Base-by-base conservation (phyloP, 2,888 invertebrate genomes). In the Macrophya alboannulata region DNA sequence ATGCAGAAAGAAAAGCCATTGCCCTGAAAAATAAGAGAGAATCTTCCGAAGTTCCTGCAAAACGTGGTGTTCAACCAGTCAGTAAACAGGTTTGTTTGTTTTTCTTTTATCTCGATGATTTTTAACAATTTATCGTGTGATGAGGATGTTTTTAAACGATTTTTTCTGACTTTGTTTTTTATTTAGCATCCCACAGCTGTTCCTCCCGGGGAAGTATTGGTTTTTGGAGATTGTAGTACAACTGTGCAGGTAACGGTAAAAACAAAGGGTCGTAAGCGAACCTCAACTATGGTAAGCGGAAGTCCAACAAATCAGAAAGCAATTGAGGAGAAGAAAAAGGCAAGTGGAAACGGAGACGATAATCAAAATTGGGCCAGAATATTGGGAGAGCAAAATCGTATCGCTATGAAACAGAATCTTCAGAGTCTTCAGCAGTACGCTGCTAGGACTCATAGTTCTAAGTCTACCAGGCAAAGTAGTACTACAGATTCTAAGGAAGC, bases 191-290 rank as follows among this genome's bases (percentile, higher is more conserved):
- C 86, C 12, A 59, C 84, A 17, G 59, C 37, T 37, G 59, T 68
- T 17, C 62, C 88, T 55, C 68, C 88, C 3, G 87, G 88, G 15
- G 88, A 86, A 21, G 55, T 89, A 68, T 74, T 88, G 25, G 62
- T 87, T 12, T 86, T 86, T 45, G 88, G 88, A 17, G 87, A 90
- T 86, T 86, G 87, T 21, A 88, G 89, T 17, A 88, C 89, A 3
- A 81, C 90, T 8, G 85, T 91, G 43, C 90, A 91, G 88, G 87
- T 92, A 43, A 90, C 88, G 4, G 87, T 92, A 0, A 90, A 89
- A 83, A 85, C 86, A n/a, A 88, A 89, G 43, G 88, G 87, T 17
- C 89, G 86, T 21, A 91, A 91, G 84, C 88, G 87, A 83, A 87
- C 88, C 21, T 88, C 89, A 5, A 89, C 86, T 62, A 89, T 89